phyloP scores from a whole-genome alignment of 1,140 invertebrate species.

The Heliconius nattereri region DNA sequence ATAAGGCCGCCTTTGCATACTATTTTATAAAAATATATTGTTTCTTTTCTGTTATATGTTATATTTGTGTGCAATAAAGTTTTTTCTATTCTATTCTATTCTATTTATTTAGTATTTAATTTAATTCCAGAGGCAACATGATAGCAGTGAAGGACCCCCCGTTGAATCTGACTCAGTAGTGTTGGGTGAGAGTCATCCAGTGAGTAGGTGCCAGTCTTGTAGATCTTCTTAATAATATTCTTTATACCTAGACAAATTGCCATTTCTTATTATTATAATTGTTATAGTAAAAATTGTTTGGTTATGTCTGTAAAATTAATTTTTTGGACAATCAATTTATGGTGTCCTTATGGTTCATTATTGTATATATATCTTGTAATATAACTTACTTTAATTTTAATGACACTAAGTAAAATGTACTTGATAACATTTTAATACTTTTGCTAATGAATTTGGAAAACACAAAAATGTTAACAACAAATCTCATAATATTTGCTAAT shows the following conservation, averaged over 20 bases:
- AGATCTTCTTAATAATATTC: slow-evolving; percentile 49
- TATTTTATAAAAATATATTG: too few relatives aligned
- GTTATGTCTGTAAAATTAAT: background rate
- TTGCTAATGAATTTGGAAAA: background rate
- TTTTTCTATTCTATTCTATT: too few relatives aligned
- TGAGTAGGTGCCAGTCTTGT: slow-evolving; percentile 72
- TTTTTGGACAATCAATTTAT: background rate
- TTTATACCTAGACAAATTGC: slow-evolving; percentile 30
- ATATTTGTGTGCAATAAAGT: too few relatives aligned
- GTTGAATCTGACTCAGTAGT: slow-evolving; percentile 83
- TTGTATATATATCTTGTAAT: background rate
- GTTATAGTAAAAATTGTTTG: slow-evolving; percentile 1
- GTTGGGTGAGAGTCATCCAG: slow-evolving; percentile 81
- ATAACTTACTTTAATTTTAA: slow-evolving; percentile 5
- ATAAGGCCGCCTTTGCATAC: too few relatives aligned
- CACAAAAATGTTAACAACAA: background rate
- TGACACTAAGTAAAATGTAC: background rate
- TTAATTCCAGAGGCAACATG: slow-evolving; percentile 84
- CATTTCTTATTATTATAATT: slow-evolving; percentile 27
- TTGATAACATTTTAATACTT: background rate
- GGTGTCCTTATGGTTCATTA: background rate
- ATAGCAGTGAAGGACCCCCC: slow-evolving; percentile 83
- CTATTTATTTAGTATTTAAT: slow-evolving; percentile 7
- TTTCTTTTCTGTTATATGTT: too few relatives aligned
- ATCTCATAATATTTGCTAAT: background rate